These are phyloP conservation scores for Ptyas mucosa DNA, from an alignment of 2,113 vertebrate species.

Conservation along the genomic window DNA sequence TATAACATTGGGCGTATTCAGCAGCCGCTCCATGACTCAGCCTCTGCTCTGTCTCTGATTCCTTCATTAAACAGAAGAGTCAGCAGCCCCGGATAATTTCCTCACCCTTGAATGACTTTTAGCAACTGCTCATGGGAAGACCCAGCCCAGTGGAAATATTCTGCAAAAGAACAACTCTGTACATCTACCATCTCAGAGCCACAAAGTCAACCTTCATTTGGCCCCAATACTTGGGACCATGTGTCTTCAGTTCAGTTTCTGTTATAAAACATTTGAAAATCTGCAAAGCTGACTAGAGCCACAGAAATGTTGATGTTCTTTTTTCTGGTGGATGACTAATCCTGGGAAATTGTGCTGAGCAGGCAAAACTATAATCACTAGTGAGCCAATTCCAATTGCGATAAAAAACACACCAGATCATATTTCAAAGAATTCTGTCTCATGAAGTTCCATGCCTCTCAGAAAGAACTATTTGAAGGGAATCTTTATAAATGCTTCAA, in stretches of 20 bases:
- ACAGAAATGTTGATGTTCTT: not conserved
- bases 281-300: not conserved
- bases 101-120: not conserved
- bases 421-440: not conserved
- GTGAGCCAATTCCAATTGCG: not conserved
- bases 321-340: not conserved
- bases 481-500: not conserved
- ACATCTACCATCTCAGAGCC: not conserved
- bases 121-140: not conserved
- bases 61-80: not conserved
- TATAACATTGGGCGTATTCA: not conserved
- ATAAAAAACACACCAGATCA: not conserved
- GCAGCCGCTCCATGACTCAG: not conserved
- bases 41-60: not conserved
- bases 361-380: not conserved
- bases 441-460: not conserved
- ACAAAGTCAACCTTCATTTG: not conserved
- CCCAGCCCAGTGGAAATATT: not conserved
- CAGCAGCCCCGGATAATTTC: not conserved
- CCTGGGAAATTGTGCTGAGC: not conserved
- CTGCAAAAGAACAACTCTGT: not conserved
- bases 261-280: not conserved
- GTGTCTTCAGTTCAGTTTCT: not conserved
- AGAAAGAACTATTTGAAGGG: not conserved
- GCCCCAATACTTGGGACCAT: not conserved